Percentiles rank a stretch among this genome's conserved stretches.
Conservation (phyloP, 2,113 vertebrate genomes). For the Brachypteracias leptosomus region DNA sequence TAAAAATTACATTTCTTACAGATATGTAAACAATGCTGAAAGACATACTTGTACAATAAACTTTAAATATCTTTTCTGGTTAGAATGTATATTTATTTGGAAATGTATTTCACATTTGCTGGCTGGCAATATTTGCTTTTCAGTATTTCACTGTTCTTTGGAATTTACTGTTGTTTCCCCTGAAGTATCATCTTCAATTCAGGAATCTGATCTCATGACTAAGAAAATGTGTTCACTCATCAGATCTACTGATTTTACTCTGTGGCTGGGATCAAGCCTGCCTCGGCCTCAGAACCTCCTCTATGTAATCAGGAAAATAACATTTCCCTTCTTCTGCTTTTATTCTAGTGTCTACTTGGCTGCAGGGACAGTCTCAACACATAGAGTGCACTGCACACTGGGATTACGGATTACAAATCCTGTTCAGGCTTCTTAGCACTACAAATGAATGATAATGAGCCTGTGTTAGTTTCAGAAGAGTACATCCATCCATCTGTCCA, state of each 20-base stretch:
- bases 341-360: background rate
- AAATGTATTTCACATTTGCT: background rate
- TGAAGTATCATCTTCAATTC: background rate
- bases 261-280: background rate
- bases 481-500: background rate
- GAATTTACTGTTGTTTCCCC: background rate
- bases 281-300: background rate
- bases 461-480: background rate
- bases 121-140: background rate
- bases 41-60: background rate
- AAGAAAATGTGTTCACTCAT: background rate
- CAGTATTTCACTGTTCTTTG: background rate
- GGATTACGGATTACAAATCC: background rate
- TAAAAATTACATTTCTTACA: background rate
- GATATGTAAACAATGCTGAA: background rate
- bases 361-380: background rate
- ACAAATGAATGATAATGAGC: background rate
- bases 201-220: background rate
- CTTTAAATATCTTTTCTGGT: background rate
- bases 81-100: background rate
- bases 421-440: background rate
- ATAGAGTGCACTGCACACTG: background rate
- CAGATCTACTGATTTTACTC: background rate
- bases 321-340: background rate
- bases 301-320: background rate